Evolutionary conservation across 2,888 invertebrate species (phyloP).

Genomic region (Lingula anatina): DNA sequence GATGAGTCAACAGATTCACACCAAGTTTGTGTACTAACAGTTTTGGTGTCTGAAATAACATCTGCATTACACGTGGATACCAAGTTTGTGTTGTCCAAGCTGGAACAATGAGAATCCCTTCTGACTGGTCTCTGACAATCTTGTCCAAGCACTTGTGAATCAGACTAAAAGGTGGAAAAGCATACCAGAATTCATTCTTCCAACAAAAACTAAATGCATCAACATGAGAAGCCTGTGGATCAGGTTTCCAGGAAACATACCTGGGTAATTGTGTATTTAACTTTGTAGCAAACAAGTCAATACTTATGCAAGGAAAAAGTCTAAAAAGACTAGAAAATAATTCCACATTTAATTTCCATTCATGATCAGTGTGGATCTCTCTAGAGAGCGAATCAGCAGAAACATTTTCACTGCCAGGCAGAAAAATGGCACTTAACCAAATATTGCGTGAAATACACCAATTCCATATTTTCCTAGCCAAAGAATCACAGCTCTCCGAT

Average conservation of each 20-base stretch:
- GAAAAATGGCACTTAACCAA: not conserved
- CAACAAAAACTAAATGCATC: slow-evolving; percentile 7
- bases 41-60: not conserved
- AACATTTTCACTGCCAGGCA: not conserved
- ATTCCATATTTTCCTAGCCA: slow-evolving; percentile 1
- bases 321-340: not conserved
- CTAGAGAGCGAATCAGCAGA: slow-evolving; percentile 3
- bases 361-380: slow-evolving; percentile 6
- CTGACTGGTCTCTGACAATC: not conserved
- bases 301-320: not conserved
- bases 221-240: slow-evolving; percentile 3
- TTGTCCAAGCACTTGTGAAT: slow-evolving; percentile 1
- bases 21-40: not conserved
- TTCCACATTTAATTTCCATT: slow-evolving; percentile 5
- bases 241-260: slow-evolving; percentile 3
- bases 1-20: not conserved
- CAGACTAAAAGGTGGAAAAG: slow-evolving; percentile 8
- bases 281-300: slow-evolving; percentile 7
- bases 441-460: slow-evolving; percentile 2
- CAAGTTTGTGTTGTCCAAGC: slow-evolving; percentile 4
- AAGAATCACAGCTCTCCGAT: not conserved
- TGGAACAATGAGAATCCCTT: slow-evolving; percentile 1
- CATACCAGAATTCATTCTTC: slow-evolving; percentile 2
- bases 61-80: slow-evolving; percentile 1
- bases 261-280: slow-evolving; percentile 1